phyloP scores from a whole-genome alignment of 2,888 invertebrate genomes.

The Steinernema carpocapsae region DNA sequence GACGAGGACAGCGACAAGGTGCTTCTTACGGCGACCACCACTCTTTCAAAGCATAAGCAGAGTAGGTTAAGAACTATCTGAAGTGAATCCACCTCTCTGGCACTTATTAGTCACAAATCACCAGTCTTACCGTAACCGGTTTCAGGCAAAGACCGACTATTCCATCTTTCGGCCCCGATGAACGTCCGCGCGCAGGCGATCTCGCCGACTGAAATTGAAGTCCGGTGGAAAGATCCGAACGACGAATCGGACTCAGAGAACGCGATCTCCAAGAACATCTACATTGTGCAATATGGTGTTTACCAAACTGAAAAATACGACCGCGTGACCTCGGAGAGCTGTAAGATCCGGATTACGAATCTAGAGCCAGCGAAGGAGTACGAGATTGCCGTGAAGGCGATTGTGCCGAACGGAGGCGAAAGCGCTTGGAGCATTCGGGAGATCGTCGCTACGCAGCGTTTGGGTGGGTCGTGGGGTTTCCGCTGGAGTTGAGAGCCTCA shows the following conservation, averaged over 20 bases:
- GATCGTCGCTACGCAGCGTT: conserved; percentile 47
- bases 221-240: conserved; percentile 64
- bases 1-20: conserved; percentile 65
- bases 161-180: conserved; percentile 51
- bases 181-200: conserved; percentile 50
- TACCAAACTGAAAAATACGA: conserved; percentile 49
- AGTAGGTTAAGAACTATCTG: not conserved
- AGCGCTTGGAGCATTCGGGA: conserved; percentile 64
- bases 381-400: conserved; percentile 56
- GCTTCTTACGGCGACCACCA: conserved; percentile 54
- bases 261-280: conserved; percentile 43
- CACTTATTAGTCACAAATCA: not conserved
- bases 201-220: conserved; percentile 48
- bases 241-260: not conserved
- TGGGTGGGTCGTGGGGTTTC: no score
- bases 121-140: not conserved
- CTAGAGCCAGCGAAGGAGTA: conserved; percentile 52
- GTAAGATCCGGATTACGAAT: conserved; percentile 38
- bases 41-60: not conserved
- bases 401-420: conserved; percentile 58
- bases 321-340: conserved; percentile 45
- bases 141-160: conserved; percentile 27
- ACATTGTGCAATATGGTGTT: conserved; percentile 57
- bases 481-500: no score
- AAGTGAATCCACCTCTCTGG: not conserved